Evolutionary conservation across 2,888 invertebrate species (phyloP).

Genomic region (Laothoe populi): DNA sequence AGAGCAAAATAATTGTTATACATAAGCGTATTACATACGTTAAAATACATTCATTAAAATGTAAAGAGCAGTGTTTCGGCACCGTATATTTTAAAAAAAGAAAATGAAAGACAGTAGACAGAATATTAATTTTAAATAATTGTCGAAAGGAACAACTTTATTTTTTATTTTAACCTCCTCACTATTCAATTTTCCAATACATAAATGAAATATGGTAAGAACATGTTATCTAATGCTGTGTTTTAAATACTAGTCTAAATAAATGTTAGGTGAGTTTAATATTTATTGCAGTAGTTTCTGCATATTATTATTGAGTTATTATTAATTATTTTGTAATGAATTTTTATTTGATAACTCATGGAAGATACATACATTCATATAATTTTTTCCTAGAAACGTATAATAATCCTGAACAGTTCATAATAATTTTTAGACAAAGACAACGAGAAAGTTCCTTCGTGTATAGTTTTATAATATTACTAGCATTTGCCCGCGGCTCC

Average conservation of each 20-base stretch:
- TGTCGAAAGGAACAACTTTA: slow-evolving; percentile 1
- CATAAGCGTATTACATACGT: background rate
- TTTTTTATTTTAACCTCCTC: slow-evolving; percentile 6
- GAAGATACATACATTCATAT: too few relatives aligned
- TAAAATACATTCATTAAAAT: slow-evolving; percentile 1
- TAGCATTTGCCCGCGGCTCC: too few relatives aligned
- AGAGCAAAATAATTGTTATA: slow-evolving; percentile 4
- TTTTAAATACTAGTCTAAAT: too few relatives aligned
- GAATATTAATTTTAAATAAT: slow-evolving; percentile 3
- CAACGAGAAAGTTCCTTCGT: too few relatives aligned
- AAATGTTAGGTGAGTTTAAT: slow-evolving; percentile 1
- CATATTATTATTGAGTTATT: too few relatives aligned
- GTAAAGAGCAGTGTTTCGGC: background rate
- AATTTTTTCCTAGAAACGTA: too few relatives aligned
- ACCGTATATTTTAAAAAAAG: slow-evolving; percentile 11
- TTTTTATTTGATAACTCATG: background rate
- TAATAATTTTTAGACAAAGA: too few relatives aligned
- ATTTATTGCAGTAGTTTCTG: slow-evolving; percentile 3
- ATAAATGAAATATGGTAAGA: slow-evolving; percentile 2
- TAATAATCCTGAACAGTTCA: too few relatives aligned
- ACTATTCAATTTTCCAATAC: too few relatives aligned
- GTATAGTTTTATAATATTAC: too few relatives aligned
- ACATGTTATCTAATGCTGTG: too few relatives aligned
- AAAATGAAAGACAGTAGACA: slow-evolving; percentile 10
- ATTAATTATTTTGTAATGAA: slow-evolving; percentile 11